These are phyloP conservation scores for Noctua comes DNA, from an alignment of 2,888 invertebrate species.

Conservation along the genomic window DNA sequence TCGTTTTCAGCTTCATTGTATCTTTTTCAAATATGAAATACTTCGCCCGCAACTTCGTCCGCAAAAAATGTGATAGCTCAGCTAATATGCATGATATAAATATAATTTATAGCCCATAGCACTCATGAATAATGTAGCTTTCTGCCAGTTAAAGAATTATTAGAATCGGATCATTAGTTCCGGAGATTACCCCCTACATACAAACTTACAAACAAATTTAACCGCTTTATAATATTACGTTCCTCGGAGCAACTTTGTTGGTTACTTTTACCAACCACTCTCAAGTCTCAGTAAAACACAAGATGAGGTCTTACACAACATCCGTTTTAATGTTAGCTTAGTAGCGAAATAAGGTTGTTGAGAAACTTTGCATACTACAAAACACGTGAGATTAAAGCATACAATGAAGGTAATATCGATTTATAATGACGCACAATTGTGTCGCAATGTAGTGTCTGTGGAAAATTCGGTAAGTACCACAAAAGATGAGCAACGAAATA, in stretches of 20 bases:
- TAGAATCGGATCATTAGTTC: no score
- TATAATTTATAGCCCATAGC: no score
- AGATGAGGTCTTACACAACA: conserved; percentile 35
- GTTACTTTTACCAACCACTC: conserved; percentile 3
- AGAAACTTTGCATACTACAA: conserved; percentile 31
- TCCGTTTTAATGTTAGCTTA: conserved; percentile 44
- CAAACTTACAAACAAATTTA: no score
- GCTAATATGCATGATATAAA: no score
- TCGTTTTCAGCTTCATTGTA: conserved; percentile 23
- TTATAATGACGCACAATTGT: conserved; percentile 25
- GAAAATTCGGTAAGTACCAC: neutral
- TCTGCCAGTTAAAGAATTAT: no score
- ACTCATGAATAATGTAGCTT: no score
- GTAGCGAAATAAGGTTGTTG: conserved; percentile 32
- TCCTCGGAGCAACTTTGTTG: conserved; percentile 18
- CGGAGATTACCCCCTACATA: no score
- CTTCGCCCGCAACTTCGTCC: no score
- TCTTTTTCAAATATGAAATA: conserved; percentile 3
- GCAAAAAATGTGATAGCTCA: no score
- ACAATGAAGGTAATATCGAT: conserved; percentile 22
- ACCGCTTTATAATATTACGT: neutral
- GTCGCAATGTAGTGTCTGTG: neutral
- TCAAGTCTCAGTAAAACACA: conserved; percentile 14
- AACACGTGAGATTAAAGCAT: conserved; percentile 39
- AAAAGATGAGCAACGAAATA: neutral